Evolutionary conservation across 2,888 invertebrate genomes (phyloP), one percentile per base, ranked within the genome.

Genomic region (Conops quadrifasciatus): DNA sequence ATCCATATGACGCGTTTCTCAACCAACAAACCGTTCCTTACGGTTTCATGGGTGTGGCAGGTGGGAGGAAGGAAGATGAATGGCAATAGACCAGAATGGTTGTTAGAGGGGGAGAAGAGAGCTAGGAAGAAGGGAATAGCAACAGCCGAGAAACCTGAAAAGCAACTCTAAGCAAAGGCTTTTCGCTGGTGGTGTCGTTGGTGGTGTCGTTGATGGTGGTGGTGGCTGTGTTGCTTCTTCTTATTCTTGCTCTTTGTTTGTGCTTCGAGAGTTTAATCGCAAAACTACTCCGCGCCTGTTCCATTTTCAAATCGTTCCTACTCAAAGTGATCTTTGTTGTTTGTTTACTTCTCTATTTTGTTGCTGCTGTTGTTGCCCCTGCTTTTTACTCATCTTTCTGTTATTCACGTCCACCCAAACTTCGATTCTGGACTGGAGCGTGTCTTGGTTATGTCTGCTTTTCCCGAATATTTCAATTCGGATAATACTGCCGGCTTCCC

Each of bases 141-240:
- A 53, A 53, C n/a, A 53, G 53, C 24, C 9, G 53, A 79, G 78
- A 80, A 81, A 80, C 80, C 81, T 80, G 80, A 80, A 80, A 77
- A 76, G 79, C 80, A 76, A 80, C 67, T 70, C 63, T 58, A 36
- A 56, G 62, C 49, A n/a, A n/a, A 62, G 36, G n/a, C n/a, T 69
- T 75, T 71, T 67, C 68, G 51, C 58, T 63, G 64, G n/a, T 43
- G n/a, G 60, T 45, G 36, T 30, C 13, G 45, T 51, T 67, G 28
- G 24, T 56, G 1, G 45, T 28, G 7, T 60, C 66, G 24, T 58
- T 53, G n/a, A 30, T 58, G 26, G n/a, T n/a, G n/a, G n/a, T n/a
- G n/a, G n/a, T n/a, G n/a, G n/a, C n/a, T n/a, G n/a, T n/a, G n/a
- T n/a, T n/a, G n/a, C n/a, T n/a, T n/a, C n/a, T n/a, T n/a, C n/a